phyloP scores from a whole-genome alignment of 1,140 invertebrate species.

The Agrypnia vestita region DNA sequence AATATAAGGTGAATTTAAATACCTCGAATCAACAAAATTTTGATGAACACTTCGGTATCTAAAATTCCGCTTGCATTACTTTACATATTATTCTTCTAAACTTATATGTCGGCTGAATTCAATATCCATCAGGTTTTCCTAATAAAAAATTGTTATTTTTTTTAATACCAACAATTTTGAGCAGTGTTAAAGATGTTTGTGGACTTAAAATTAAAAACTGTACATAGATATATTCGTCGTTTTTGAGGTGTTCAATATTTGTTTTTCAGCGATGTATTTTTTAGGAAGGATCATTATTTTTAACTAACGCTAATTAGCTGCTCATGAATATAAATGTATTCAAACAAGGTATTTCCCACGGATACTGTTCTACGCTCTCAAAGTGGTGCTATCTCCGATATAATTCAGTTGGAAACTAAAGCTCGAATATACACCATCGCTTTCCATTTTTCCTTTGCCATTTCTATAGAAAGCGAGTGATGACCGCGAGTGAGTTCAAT shows the following conservation, averaged over 20 bases:
- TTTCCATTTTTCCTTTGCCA: no score
- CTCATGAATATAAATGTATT: constrained; percentile 33
- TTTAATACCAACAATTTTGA: no score
- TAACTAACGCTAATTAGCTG: constrained; percentile 19
- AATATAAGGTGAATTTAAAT: no score
- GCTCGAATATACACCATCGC: background rate
- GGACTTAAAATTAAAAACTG: no score
- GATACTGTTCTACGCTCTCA: constrained; percentile 1
- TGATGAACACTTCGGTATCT: no score
- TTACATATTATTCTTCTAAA: no score
- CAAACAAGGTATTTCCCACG: constrained; percentile 1
- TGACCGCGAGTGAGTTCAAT: constrained; percentile 48
- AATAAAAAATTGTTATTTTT: no score
- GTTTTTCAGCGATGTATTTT: constrained; percentile 11
- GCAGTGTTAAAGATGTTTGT: no score
- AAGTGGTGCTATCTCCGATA: constrained; percentile 5
- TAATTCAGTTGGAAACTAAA: constrained; percentile 15
- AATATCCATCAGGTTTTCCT: no score
- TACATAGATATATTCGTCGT: background rate
- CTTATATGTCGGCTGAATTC: no score
- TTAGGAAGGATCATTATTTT: constrained; percentile 24
- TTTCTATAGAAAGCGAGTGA: constrained; percentile 29
- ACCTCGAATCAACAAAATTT: no score
- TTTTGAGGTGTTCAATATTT: constrained; percentile 1
- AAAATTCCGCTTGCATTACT: no score